These are phyloP conservation scores for Podarcis siculus DNA, from an alignment of 2,797 vertebrate genomes.

Conservation along the genomic window DNA sequence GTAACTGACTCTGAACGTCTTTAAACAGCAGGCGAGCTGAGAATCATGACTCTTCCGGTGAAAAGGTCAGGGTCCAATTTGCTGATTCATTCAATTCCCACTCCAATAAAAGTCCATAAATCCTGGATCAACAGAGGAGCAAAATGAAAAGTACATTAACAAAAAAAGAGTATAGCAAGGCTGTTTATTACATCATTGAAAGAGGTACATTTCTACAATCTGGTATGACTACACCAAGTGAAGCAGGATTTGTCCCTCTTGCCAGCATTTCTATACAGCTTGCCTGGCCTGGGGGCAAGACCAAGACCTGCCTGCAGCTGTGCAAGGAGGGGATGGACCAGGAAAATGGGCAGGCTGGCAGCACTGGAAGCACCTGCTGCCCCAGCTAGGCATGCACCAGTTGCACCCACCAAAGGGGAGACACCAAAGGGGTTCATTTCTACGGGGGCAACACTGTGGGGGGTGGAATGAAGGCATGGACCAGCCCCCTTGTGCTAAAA, in stretches of 20 bases:
- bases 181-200: not conserved
- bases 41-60: slow-evolving; percentile 39
- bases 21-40: slow-evolving; percentile 46
- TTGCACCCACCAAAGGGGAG: too few relatives aligned
- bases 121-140: slow-evolving; percentile 37
- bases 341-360: too few relatives aligned
- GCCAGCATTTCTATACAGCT: not conserved
- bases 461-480: too few relatives aligned
- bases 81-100: slow-evolving; percentile 43
- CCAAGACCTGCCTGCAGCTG: too few relatives aligned
- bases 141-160: not conserved
- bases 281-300: too few relatives aligned
- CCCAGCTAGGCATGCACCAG: too few relatives aligned
- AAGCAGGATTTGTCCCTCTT: not conserved
- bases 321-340: too few relatives aligned
- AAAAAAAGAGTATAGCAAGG: not conserved
- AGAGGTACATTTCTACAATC: fast-evolving
- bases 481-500: too few relatives aligned
- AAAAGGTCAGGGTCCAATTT: slow-evolving; percentile 52
- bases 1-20: slow-evolving; percentile 43
- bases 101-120: slow-evolving; percentile 59
- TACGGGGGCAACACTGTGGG: too few relatives aligned
- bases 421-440: too few relatives aligned
- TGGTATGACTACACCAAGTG: not conserved
- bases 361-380: too few relatives aligned